Percentiles rank a stretch among this genome's conserved stretches.
These are phyloP conservation scores for Staurois parvus DNA, from an alignment of 2,797 vertebrate species.

Conservation along the genomic window DNA sequence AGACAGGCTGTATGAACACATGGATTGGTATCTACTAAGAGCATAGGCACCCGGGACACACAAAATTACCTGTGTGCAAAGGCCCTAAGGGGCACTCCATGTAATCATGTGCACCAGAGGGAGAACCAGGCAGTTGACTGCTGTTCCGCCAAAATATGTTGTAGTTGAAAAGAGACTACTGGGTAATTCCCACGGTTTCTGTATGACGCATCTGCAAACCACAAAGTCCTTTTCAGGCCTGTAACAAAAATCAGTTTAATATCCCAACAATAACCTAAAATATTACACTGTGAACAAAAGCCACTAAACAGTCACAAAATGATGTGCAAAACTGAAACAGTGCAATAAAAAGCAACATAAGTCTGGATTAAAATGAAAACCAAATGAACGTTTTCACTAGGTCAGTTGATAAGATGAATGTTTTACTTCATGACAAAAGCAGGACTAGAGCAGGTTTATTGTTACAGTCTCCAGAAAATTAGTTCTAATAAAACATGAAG, in stretches of 20 bases:
- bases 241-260: constrained; percentile 14
- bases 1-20: neutral
- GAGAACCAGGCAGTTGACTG: neutral
- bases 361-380: constrained; percentile 6
- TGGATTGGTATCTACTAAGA: neutral
- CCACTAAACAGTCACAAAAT: constrained; percentile 33
- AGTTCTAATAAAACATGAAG: neutral
- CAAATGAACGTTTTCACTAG: constrained; percentile 15
- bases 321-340: constrained; percentile 41
- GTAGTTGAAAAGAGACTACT: neutral
- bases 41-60: neutral
- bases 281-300: constrained; percentile 22
- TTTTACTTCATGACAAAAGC: constrained; percentile 30
- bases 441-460: constrained; percentile 25
- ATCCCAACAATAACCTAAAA: constrained; percentile 21
- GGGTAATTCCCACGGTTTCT: neutral
- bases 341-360: constrained; percentile 14
- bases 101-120: neutral
- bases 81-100: neutral
- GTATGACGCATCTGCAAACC: constrained; percentile 1
- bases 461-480: constrained; percentile 4
- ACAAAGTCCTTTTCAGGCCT: constrained; percentile 11
- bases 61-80: too few species aligned
- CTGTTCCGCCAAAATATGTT: neutral
- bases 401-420: constrained; percentile 7